phyloP scores from a whole-genome alignment of 2,888 invertebrate genomes.

The Parnassius mnemosyne region DNA sequence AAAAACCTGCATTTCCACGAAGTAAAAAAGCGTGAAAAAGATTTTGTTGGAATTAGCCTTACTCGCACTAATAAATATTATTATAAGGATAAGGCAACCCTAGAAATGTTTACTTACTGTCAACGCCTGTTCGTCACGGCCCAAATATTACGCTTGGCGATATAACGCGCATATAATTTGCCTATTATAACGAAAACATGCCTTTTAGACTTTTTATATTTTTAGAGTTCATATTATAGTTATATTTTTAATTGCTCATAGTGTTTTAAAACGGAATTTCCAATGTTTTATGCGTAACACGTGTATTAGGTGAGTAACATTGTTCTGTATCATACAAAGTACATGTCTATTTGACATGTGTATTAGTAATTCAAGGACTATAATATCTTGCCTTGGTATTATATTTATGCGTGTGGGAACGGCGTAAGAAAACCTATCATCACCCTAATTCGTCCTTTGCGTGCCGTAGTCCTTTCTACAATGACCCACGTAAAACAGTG shows the following conservation, averaged over 20 bases:
- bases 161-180: constrained; percentile 4
- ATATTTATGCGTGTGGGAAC: background rate
- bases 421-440: no score
- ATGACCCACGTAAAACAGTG: no score
- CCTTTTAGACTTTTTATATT: constrained; percentile 28
- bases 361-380: background rate
- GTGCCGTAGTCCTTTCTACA: no score
- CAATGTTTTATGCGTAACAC: constrained; percentile 9
- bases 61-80: no score
- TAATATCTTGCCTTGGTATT: no score
- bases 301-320: background rate
- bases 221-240: constrained; percentile 19
- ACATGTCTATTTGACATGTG: background rate
- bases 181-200: constrained; percentile 27
- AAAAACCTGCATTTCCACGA: no score
- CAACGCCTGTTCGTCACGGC: constrained; percentile 49
- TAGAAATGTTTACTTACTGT: constrained; percentile 37
- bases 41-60: no score
- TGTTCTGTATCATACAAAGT: no score
- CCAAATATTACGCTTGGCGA: constrained; percentile 44
- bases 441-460: no score
- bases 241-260: no score
- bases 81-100: constrained; percentile 32
- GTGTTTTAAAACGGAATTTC: background rate
- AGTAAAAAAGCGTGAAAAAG: no score